Evolutionary conservation across 2,888 invertebrate species (phyloP).

Genomic region (Nymphalis c-album): DNA sequence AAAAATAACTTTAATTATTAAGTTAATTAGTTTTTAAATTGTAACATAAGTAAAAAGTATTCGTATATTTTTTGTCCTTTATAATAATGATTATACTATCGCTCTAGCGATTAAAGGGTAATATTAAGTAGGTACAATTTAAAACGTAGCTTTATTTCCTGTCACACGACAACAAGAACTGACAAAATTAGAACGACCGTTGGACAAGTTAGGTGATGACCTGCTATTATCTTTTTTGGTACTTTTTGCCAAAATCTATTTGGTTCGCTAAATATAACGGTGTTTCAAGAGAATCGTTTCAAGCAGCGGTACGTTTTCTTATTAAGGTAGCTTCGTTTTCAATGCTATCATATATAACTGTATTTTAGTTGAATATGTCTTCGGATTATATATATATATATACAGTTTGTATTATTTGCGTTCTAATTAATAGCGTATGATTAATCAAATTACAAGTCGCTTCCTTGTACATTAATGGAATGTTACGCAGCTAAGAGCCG

Average conservation of each 20-base stretch:
- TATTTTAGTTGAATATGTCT: constrained; percentile 23
- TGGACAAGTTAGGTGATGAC: constrained; percentile 67
- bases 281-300: constrained; percentile 57
- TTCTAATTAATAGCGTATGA: constrained; percentile 14
- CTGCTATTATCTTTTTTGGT: constrained; percentile 71
- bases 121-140: not conserved
- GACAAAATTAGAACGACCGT: constrained; percentile 72
- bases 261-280: constrained; percentile 73
- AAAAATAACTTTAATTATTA: too few species aligned
- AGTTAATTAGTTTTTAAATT: too few species aligned
- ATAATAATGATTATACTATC: not conserved
- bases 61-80: not conserved
- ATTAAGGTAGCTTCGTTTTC: constrained; percentile 65
- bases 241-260: constrained; percentile 75
- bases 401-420: constrained; percentile 5
- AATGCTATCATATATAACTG: constrained; percentile 34
- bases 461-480: constrained; percentile 32
- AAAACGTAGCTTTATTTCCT: constrained; percentile 12
- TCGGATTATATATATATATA: not conserved
- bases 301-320: constrained; percentile 60
- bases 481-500: constrained; percentile 16
- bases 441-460: constrained; percentile 16
- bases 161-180: not conserved
- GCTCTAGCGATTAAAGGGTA: not conserved
- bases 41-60: not conserved